These are phyloP conservation scores for Drusus annulatus DNA, from an alignment of 1,140 invertebrate genomes.

Conservation along the genomic window DNA sequence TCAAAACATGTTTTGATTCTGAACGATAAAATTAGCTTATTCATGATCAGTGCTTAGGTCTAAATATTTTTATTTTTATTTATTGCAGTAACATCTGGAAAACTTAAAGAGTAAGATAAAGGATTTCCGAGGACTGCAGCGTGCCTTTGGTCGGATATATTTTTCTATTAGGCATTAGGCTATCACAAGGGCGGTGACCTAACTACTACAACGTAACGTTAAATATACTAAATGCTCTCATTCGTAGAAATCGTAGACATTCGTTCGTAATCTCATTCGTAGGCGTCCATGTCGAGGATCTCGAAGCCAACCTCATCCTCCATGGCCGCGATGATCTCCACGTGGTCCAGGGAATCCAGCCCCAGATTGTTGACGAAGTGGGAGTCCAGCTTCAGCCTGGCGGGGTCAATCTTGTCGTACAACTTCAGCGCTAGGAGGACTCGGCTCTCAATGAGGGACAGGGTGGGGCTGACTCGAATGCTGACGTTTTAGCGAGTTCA, in stretches of 20 bases:
- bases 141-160: background rate
- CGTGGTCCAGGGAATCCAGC: constrained; percentile 97
- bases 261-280: no score
- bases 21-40: no score
- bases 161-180: constrained; percentile 28
- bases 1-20: no score
- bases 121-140: no score
- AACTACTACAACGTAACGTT: constrained; percentile 14
- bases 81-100: constrained; percentile 15
- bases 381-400: constrained; percentile 91
- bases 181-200: constrained; percentile 7
- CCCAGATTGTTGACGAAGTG: constrained; percentile 98
- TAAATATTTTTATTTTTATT: constrained; percentile 15
- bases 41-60: no score
- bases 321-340: constrained; percentile 99
- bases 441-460: constrained; percentile 88
- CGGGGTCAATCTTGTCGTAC: constrained; percentile 95
- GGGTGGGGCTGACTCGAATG: constrained; percentile 79
- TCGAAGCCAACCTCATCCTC: constrained; percentile 99
- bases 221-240: constrained; percentile 67
- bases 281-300: constrained; percentile 97
- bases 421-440: constrained; percentile 94
- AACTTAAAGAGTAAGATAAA: constrained; percentile 21
- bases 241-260: constrained; percentile 93
- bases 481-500: constrained; percentile 64